Base-by-base conservation (phyloP, 1,140 invertebrate species). In the Ptiloglossa arizonensis region DNA sequence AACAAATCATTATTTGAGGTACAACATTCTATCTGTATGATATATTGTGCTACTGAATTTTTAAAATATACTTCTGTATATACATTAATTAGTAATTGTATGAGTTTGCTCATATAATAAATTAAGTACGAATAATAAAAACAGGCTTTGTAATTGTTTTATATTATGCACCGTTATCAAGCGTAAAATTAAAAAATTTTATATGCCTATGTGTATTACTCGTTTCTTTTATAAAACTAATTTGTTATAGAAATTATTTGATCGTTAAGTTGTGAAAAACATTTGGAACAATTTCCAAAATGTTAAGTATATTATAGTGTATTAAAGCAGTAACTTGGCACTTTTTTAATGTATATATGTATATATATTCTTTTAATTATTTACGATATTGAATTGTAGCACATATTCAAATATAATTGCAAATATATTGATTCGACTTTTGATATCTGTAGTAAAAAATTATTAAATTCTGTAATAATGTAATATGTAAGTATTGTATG, bases 231-330 rank as follows among this genome's bases (percentile, higher is more conserved):
- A 63, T 62, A 54, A 63, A 77, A 56, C 60, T 63, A 56, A 56
- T 24, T 74, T 57, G 52, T 35, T 15, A 52, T 46, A 13, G 19
- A 50, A 73, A 41, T 73, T 52, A 73, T 73, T 64, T 73, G 15
- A 56, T 75, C n/a, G 13, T 57, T 46, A 54, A 71, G 59, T 57
- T 54, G 15, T 77, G 35, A 35, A 35, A 60, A 56, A 71, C 75
- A 71, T 77, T 63, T 63, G 67, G 56, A 63, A 71, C 57, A 77
- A 71, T 77, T 77, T 63, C 68, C 38, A 70, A 63, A 63, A 22
- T 71, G 46, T 56, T 11, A 19, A 77, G 50, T 70, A 71, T 71
- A 63, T 59, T 46, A 35, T 32, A 71, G 6, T 0, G 19, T 59
- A 69, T 67, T 56, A 67, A 54, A 41, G 15, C 44, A 69, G 59